Conservation (phyloP, 2,797 vertebrate species). For the Hypotaenidia philippensis region DNA sequence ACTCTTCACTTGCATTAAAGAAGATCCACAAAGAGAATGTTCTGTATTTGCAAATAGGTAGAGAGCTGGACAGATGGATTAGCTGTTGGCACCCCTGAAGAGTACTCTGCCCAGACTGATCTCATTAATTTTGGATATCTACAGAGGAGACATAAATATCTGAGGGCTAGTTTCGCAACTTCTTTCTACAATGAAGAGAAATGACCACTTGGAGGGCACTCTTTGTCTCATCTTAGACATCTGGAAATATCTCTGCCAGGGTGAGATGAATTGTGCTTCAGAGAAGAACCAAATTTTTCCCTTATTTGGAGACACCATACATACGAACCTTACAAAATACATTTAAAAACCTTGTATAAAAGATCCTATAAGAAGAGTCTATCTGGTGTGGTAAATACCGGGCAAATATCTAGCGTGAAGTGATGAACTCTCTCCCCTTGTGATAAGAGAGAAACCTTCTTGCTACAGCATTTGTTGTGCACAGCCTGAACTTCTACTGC, state of each 20-base stretch:
- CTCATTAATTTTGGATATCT: neutral
- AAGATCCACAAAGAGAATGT: neutral
- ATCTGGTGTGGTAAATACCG: neutral
- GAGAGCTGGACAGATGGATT: neutral
- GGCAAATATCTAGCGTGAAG: neutral
- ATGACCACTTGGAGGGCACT: neutral
- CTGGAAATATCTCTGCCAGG: neutral
- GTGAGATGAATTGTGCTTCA: neutral
- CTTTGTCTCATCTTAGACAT: neutral
- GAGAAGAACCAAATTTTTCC: neutral
- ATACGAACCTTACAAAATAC: neutral
- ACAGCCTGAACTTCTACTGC: neutral
- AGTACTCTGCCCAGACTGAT: neutral
- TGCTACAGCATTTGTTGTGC: neutral
- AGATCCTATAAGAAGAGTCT: neutral
- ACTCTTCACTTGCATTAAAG: neutral
- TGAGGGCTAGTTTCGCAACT: neutral
- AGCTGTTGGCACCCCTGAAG: neutral
- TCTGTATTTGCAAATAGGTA: neutral
- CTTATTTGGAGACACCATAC: neutral
- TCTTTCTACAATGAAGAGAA: neutral
- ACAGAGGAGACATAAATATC: constrained; percentile 12
- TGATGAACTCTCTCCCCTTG: neutral
- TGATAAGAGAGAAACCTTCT: neutral
- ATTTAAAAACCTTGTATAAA: neutral